Conservation (phyloP, 1,140 invertebrate species). For the Drosophila murphyi region DNA sequence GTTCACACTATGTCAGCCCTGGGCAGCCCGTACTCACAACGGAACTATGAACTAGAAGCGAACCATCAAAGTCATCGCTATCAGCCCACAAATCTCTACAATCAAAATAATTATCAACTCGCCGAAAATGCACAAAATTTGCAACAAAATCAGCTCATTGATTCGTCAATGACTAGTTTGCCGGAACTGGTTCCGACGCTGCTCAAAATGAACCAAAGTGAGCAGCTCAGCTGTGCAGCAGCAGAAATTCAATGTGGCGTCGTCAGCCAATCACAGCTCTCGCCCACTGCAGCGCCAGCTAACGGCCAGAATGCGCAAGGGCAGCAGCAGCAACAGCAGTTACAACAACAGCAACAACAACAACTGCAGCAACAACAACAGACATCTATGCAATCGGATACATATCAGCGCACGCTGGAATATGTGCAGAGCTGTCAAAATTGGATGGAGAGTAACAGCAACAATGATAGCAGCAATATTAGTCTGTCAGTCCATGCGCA, state of each 20-base stretch:
- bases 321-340: background rate
- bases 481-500: background rate
- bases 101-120: background rate
- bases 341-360: slow-evolving; percentile 32
- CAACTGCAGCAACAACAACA: background rate
- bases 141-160: slow-evolving; percentile 47
- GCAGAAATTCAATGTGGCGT: slow-evolving; percentile 88
- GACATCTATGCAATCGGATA: slow-evolving; percentile 90
- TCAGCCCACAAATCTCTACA: background rate
- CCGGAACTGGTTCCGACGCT: slow-evolving; percentile 68
- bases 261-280: slow-evolving; percentile 88
- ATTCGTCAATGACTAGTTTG: slow-evolving; percentile 79
- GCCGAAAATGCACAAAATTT: slow-evolving; percentile 4
- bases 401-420: slow-evolving; percentile 94
- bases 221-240: background rate
- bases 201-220: slow-evolving; percentile 58
- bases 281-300: slow-evolving; percentile 31
- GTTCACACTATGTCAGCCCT: slow-evolving; percentile 27
- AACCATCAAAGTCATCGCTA: slow-evolving; percentile 8
- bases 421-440: slow-evolving; percentile 96
- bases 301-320: no score
- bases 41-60: slow-evolving; percentile 9
- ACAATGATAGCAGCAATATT: background rate
- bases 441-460: slow-evolving; percentile 86
- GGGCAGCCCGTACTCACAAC: slow-evolving; percentile 35